Evolutionary conservation across 1,140 invertebrate species (phyloP), one percentile per base, ranked within the genome.

Genomic region (Carcinoscorpius rotundicauda): DNA sequence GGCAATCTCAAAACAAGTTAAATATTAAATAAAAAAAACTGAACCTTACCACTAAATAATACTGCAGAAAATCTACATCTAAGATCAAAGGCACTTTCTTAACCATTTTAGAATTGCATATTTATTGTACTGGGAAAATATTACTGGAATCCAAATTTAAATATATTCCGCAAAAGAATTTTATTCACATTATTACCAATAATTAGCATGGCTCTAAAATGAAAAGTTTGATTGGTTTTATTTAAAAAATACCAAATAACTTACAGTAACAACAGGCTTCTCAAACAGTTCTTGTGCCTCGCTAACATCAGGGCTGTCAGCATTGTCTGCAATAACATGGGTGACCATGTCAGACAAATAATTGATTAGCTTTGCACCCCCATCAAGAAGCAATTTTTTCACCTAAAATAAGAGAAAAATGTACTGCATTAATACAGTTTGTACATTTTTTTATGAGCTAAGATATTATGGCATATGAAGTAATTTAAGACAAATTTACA

Each of bases 221-320:
- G 8, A 50, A 3, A 9, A 48, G 3, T 48, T 60, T 60, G 59
- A 9, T 29, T 0, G 29, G 29, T 29, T 29, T 29, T 29, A 29
- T 29, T 29, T 29, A 29, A 29, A 29, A 29, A 29, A 29, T 29
- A 29, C n/a, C 2, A 29, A 50, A 11, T 11, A 57, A 66, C 75
- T 83, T 74, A 87, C 85, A 56, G 84, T 86, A 56, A 93, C 87
- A 67, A 89, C 88, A 63, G 91, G 89, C 58, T 93, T 86, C 75
- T 95, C 91, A 79, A 93, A 95, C 3, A 96, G 79, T 73, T 96
- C 91, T 76, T 86, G 87, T 6, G 91, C 91, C 77, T 90, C 90
- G 65, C 82, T 83, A 60, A 92, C 81, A 76, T 88, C 87, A 74
- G 82, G 86, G 75, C 91, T 87, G 69, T 84, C 81, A 60, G 86